Evolutionary conservation across 2,888 invertebrate genomes (phyloP), one percentile per base, ranked within the genome.

Genomic region (Augochlorella aurata): DNA sequence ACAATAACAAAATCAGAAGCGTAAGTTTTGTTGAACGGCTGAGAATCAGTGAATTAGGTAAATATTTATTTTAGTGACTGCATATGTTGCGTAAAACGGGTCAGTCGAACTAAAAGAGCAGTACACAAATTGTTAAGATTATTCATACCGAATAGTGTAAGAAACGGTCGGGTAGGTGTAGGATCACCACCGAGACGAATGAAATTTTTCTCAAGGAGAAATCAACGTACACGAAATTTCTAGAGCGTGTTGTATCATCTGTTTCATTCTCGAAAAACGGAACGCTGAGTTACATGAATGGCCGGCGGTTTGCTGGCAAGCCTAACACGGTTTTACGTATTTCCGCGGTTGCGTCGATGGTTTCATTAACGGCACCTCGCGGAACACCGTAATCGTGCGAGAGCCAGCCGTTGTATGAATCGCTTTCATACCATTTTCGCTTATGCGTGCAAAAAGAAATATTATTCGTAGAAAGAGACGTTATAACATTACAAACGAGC

Each of bases 341-440:
- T 70, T 52, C 69, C 52, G 69, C 52, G 52, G 44, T 63, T 74
- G 21, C 65, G 54, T 21, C 21, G 38, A 38, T 52, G 49, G 77
- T 77, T 50, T 74, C 61, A 52, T 82, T 76, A 85, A 85, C 85
- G 78, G 85, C 58, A 73, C 45, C 47, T n/a, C 45, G 44, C n/a
- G 66, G 24, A 65, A 65, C 79, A 82, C 79, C 82, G 85, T 82
- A 77, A 85, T 54, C 71, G 54, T 65, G 29, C n/a, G 18, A 54
- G 54, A 72, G 10, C 29, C 29, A 50, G 66, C 49, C 54, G 21
- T 52, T 61, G 47, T 45, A 47, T 8, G 74, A 70, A 83, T 83
- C 81, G 61, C 74, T 83, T 83, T 83, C 80, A 58, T 74, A 61
- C 71, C 70, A 18, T 52, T 49, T 49, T 24, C 54, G 38, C 54